Percentiles rank a stretch among this genome's conserved stretches.
These are phyloP conservation scores for Athetis lepigone DNA, from an alignment of 2,888 invertebrate genomes.

Conservation along the genomic window DNA sequence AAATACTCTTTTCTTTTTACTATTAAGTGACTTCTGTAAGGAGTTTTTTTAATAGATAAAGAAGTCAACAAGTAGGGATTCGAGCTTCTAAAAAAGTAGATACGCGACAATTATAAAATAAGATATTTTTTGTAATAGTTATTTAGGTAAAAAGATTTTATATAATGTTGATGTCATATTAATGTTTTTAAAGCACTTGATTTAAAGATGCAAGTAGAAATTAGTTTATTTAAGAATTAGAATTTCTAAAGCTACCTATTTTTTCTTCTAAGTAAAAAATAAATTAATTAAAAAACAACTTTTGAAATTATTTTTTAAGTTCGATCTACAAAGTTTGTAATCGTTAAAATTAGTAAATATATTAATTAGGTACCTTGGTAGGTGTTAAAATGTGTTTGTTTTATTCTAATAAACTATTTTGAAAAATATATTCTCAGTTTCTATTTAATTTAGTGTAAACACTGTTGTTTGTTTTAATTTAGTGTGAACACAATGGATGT, in stretches of 20 bases:
- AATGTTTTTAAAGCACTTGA: constrained; percentile 12
- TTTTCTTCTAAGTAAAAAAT: background rate
- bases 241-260: no score
- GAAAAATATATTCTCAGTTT: no score
- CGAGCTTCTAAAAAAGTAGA: constrained; percentile 17
- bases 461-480: background rate
- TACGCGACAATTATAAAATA: background rate
- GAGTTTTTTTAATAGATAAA: background rate
- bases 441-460: no score
- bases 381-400: constrained; percentile 27
- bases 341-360: background rate
- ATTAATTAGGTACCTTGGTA: constrained; percentile 16
- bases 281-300: background rate
- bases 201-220: constrained; percentile 6
- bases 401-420: constrained; percentile 43
- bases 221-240: background rate
- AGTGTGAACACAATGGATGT: no score
- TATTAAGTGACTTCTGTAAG: no score
- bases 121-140: constrained; percentile 9
- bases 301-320: background rate
- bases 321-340: background rate
- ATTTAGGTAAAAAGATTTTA: background rate
- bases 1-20: no score
- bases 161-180: constrained; percentile 10
- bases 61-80: constrained; percentile 14